Evolutionary conservation across 2,113 vertebrate species (phyloP), one percentile per base, ranked within the genome.

Genomic region (Tauraco erythrolophus): DNA sequence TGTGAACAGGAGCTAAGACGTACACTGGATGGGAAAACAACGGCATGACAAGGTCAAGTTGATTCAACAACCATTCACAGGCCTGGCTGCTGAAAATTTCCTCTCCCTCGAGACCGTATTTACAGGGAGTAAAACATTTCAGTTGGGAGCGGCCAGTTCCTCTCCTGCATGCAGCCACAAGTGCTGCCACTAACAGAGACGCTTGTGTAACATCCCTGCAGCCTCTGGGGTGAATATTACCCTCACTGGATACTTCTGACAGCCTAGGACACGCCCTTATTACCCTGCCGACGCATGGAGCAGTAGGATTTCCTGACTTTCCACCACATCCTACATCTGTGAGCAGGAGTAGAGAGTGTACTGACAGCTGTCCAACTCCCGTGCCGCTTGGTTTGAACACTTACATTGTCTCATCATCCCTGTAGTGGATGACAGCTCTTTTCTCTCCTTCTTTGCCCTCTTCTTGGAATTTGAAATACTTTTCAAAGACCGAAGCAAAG

Each of bases 391-490:
- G 41, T 64, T 70, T 37, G 48, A 91, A 66, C 70, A 97, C 99
- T 95, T 97, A 99, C 99, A 99, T 99, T 84, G 99, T 99, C 98
- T 99, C 99, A 39, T 99, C 99, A 2, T 99, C 99, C 94, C 99
- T 98, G 98, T 99, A 99, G 98, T 99, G 99, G 96, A 99, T 99
- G 92, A 99, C 99, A 2, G 99, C 99, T 93, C 99, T 99, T 94
- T 97, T 98, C 97, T 99, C 99, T 78, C 99, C 99, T 94, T 99
- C 99, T 82, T 98, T 99, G 83, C 99, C 99, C 74, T 99, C 99
- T 88, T 99, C 99, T 97, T 99, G 99, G 97, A 99, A 99, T 94
- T 99, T 99, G 97, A 99, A 99, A 96, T 99, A 99, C 94, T 99
- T 99, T 96, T 99, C 99, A 53, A 99, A 99, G 69, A 99, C 99